A percentile compares a stretch with the other conserved stretches of the same genome.
Evolutionary conservation across 2,113 vertebrate genomes (phyloP).

Genomic region (Microtus pennsylvanicus): DNA sequence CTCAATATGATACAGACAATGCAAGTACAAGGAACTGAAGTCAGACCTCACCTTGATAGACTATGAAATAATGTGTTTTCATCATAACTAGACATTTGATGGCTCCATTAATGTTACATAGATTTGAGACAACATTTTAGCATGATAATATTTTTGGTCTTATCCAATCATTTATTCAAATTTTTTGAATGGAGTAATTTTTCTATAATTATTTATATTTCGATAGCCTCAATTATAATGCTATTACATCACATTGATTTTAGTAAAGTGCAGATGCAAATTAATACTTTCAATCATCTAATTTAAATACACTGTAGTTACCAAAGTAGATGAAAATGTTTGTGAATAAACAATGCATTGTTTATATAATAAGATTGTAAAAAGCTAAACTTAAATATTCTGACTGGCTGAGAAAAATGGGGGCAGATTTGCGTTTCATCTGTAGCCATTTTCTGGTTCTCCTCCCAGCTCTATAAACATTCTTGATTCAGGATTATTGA

Average conservation of each 20-base stretch:
- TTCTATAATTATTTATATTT: neutral
- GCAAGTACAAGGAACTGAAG: neutral
- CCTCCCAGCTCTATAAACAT: constrained; percentile 56
- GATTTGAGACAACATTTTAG: neutral
- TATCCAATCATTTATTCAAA: neutral
- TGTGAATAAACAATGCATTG: neutral
- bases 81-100: neutral
- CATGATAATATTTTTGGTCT: neutral
- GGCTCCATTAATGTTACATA: neutral
- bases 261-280: neutral
- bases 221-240: neutral
- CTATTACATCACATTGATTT: constrained; percentile 6
- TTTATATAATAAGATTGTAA: neutral
- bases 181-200: constrained; percentile 37
- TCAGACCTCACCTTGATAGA: neutral
- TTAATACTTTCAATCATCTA: neutral
- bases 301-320: constrained; percentile 26
- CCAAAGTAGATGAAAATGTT: neutral
- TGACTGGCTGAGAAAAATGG: constrained; percentile 18
- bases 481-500: constrained; percentile 45
- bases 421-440: constrained; percentile 18
- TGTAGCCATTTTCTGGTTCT: neutral
- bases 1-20: neutral
- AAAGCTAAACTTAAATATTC: constrained; percentile 22
- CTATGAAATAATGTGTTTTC: neutral